phyloP scores from a whole-genome alignment of 1,140 invertebrate species.

The Saccostrea glomerata region DNA sequence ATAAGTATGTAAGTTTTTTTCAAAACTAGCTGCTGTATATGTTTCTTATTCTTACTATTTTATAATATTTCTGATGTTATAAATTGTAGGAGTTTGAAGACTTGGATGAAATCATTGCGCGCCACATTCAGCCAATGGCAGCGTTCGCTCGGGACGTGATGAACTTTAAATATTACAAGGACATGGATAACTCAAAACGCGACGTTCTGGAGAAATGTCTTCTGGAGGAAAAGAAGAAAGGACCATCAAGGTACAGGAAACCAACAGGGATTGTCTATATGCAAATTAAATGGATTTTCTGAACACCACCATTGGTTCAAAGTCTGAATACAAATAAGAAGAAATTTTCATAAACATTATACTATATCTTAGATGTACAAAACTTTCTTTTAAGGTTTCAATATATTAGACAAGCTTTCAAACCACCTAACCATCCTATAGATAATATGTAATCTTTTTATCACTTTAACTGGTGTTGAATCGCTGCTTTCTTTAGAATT shows the following conservation, averaged over 20 bases:
- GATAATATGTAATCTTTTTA: too few relatives aligned
- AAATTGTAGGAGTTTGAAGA: constrained; percentile 92
- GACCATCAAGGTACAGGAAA: constrained; percentile 68
- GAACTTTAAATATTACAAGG: constrained; percentile 93
- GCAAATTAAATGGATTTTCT: too few relatives aligned
- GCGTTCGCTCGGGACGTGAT: constrained; percentile 93
- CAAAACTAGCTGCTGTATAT: too few relatives aligned
- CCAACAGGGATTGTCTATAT: neutral
- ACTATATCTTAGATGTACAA: too few relatives aligned
- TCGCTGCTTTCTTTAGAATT: constrained; percentile 71
- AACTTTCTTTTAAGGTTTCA: too few relatives aligned
- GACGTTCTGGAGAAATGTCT: constrained; percentile 93
- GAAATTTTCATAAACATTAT: too few relatives aligned
- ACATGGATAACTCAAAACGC: constrained; percentile 83
- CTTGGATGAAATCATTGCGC: constrained; percentile 98
- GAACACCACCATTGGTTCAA: too few relatives aligned
- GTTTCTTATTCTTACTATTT: neutral
- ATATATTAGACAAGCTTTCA: too few relatives aligned
- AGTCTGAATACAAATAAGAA: too few relatives aligned
- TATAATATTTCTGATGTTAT: neutral
- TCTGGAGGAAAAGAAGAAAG: constrained; percentile 79
- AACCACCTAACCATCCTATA: too few relatives aligned
- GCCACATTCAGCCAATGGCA: constrained; percentile 97
- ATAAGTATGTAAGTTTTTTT: too few relatives aligned
- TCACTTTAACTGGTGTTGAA: too few relatives aligned